Evolutionary conservation across 1,140 invertebrate genomes (phyloP).

Genomic region (Chrysoperla carnea): DNA sequence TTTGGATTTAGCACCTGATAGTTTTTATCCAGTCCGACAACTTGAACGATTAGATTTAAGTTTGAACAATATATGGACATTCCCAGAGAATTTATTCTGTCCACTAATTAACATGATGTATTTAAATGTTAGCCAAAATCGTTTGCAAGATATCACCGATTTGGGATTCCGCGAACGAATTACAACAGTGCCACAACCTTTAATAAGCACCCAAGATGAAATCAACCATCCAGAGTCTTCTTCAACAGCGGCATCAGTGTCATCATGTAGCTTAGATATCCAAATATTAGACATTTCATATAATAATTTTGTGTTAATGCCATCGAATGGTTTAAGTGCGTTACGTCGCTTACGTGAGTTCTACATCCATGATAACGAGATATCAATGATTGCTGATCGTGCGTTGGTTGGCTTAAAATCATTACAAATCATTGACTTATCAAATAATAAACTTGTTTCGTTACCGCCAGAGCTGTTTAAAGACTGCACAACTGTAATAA

Average conservation of each 20-base stretch:
- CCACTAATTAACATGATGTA: conserved; percentile 54
- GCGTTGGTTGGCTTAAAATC: conserved; percentile 60
- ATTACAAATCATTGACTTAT: conserved; percentile 65
- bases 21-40: conserved; percentile 48
- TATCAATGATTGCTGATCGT: conserved; percentile 65
- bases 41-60: conserved; percentile 71
- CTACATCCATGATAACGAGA: conserved; percentile 67
- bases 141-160: conserved; percentile 65
- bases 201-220: conserved; percentile 36
- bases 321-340: conserved; percentile 59
- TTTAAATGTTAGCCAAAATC: conserved; percentile 68
- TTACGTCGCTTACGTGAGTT: conserved; percentile 55
- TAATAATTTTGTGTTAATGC: conserved; percentile 67
- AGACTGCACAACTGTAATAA: conserved; percentile 56
- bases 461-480: conserved; percentile 68
- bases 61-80: conserved; percentile 73
- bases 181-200: conserved; percentile 30
- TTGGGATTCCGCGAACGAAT: conserved; percentile 49
- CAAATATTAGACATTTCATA: conserved; percentile 66
- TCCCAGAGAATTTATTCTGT: conserved; percentile 73
- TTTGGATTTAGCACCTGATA: conserved; percentile 55
- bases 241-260: conserved; percentile 22
- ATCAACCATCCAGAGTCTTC: conserved; percentile 19
- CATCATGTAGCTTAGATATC: conserved; percentile 57
- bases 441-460: conserved; percentile 72